phyloP scores from a whole-genome alignment of 2,797 vertebrate species.

The Microctenopoma steveboyesi region DNA sequence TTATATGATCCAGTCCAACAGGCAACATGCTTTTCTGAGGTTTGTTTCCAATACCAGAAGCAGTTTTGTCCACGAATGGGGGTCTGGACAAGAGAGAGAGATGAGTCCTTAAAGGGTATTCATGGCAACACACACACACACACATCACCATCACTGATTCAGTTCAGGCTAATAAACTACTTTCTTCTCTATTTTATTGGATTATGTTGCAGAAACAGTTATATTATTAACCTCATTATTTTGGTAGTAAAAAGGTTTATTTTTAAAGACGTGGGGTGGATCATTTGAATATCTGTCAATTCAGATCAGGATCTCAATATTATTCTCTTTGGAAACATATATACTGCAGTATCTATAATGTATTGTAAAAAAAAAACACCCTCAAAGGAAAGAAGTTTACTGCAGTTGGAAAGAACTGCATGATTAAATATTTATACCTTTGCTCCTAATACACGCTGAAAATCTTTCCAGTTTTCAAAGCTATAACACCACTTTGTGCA shows the following conservation, averaged over 20 bases:
- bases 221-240: conserved; percentile 3
- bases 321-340: conserved; percentile 6
- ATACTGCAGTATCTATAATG: conserved; percentile 1
- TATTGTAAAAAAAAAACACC: not conserved
- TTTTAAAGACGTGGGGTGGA: not conserved
- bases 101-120: conserved; percentile 42
- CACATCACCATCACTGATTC: not conserved
- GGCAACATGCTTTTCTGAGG: conserved; percentile 7
- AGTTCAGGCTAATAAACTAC: not conserved
- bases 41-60: conserved; percentile 3
- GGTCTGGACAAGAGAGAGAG: conserved; percentile 49
- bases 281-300: conserved; percentile 12
- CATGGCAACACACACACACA: not conserved
- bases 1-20: conserved; percentile 11
- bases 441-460: not conserved
- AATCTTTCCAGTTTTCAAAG: not conserved
- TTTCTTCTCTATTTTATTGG: not conserved
- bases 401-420: not conserved
- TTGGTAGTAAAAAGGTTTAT: not conserved
- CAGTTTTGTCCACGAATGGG: conserved; percentile 40
- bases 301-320: not conserved
- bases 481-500: not conserved
- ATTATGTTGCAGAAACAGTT: not conserved
- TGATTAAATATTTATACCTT: conserved; percentile 9
- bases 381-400: conserved; percentile 1